Conservation (phyloP, 1,140 invertebrate species). For the Sesamia nonagrioides region DNA sequence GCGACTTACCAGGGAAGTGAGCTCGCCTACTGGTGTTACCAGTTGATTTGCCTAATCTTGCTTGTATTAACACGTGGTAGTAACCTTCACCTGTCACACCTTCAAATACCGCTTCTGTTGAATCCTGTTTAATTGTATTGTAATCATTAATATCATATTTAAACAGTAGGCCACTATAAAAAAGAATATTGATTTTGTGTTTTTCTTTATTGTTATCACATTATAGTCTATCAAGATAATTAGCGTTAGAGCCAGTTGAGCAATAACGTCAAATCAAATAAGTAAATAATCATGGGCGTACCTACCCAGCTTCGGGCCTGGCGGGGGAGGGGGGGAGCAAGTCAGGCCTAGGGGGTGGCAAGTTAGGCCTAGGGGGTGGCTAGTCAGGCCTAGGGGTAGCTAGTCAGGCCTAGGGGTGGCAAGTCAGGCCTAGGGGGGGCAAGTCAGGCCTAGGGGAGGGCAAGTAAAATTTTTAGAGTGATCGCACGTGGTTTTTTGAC, state of each 20-base stretch:
- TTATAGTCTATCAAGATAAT: not conserved
- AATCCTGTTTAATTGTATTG: conserved; percentile 56
- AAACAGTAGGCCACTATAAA: not conserved
- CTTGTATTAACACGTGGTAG: conserved; percentile 61
- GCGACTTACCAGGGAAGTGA: conserved; percentile 64
- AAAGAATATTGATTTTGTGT: not conserved
- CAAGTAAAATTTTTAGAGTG: too few relatives aligned
- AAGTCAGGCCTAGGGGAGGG: too few relatives aligned
- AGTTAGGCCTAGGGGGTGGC: too few relatives aligned
- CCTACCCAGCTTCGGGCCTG: too few relatives aligned
- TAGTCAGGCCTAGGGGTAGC: too few relatives aligned
- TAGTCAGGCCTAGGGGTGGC: too few relatives aligned
- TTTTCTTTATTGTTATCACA: not conserved
- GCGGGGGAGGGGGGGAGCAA: too few relatives aligned
- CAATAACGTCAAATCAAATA: too few relatives aligned
- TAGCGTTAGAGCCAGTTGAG: not conserved
- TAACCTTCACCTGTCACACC: conserved; percentile 55
- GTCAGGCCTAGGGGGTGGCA: too few relatives aligned
- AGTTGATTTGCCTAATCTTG: conserved; percentile 14
- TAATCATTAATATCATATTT: not conserved
- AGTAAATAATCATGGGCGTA: too few relatives aligned
- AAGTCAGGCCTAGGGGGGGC: too few relatives aligned
- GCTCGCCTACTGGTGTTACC: conserved; percentile 38
- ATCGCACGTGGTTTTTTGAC: too few relatives aligned
- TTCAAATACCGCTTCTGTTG: conserved; percentile 60